Evolutionary conservation across 2,113 vertebrate species (phyloP), one percentile per base, ranked within the genome.

Genomic region (Bubalus kerabau): DNA sequence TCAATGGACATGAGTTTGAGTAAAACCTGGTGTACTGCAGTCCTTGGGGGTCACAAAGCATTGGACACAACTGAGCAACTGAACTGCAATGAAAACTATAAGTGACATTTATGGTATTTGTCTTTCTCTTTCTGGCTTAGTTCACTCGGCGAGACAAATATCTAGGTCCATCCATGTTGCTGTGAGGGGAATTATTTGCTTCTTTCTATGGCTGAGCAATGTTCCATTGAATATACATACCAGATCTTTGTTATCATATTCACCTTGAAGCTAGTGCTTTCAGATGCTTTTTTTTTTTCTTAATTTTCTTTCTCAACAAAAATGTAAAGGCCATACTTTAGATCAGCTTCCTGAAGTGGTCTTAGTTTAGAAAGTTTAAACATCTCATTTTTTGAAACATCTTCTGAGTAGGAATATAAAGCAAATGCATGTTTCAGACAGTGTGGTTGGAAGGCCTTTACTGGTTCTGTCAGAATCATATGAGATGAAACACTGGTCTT

Each of bases 121-220:
- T 36, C 17, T 36, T 36, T 4, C 1, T 23, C 67, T 23, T 71
- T 40, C 17, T 36, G 67, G n/a, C 19, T 71, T 36, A 36, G 23
- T 71, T 36, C 4, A 3, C 67, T 36, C 1, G 0, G n/a, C 0
- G 0, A 36, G n/a, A 71, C n/a, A 36, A 71, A 36, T 36, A 23
- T 36, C 19, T 2, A 21, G n/a, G 19, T 36, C n/a, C 64, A 2
- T 12, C 17, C 19, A 71, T 23, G 19, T 36, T 71, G n/a, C 19
- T 71, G 2, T 64, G 1, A 23, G 10, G 11, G n/a, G n/a, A 36
- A n/a, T 71, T 36, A 21, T 6, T 36, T 6, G n/a, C 19, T 71
- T 36, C 67, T 36, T 6, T 11, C 1, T 71, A 23, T 36, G 19
- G n/a, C 19, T 71, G n/a, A 36, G 10, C 10, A 36, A 23, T 71